These are phyloP conservation scores for Drosophila aldrichi DNA, from an alignment of 2,888 invertebrate species.

Conservation along the genomic window DNA sequence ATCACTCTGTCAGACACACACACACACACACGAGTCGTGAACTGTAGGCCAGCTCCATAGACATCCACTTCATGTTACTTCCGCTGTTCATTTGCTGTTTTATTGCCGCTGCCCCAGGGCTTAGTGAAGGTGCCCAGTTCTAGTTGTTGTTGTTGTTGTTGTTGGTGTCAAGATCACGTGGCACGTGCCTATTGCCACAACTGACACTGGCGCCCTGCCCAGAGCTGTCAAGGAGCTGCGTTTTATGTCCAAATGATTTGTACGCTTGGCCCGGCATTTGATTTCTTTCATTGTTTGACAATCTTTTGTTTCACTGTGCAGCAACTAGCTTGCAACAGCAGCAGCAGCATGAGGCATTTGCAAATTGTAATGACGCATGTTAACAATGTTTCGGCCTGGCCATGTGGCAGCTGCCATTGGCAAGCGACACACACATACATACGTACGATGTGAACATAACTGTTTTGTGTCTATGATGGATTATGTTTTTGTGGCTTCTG, in stretches of 20 bases:
- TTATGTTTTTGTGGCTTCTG: constrained; percentile 69
- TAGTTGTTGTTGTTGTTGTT: constrained; percentile 25
- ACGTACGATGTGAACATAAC: constrained; percentile 47
- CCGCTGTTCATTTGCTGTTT: constrained; percentile 80
- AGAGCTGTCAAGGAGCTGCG: constrained; percentile 72
- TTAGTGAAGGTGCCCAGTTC: constrained; percentile 22
- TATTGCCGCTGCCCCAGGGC: constrained; percentile 69
- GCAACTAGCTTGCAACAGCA: constrained; percentile 10
- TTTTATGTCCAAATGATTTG: constrained; percentile 78
- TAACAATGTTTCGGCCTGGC: constrained; percentile 70
- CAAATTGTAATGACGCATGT: constrained; percentile 83
- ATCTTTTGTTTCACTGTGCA: constrained; percentile 49
- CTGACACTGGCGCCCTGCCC: neutral
- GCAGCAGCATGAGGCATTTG: constrained; percentile 59
- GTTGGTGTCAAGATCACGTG: constrained; percentile 63
- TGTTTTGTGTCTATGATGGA: constrained; percentile 70
- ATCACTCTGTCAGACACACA: neutral
- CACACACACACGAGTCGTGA: constrained; percentile 14
- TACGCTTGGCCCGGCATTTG: constrained; percentile 66
- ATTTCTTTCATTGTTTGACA: constrained; percentile 56
- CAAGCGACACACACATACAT: constrained; percentile 31
- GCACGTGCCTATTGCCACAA: constrained; percentile 56
- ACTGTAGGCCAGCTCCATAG: constrained; percentile 44
- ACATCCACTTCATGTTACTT: constrained; percentile 70
- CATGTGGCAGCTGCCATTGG: constrained; percentile 20